Percentiles rank a stretch among this genome's conserved stretches.
These are phyloP conservation scores for Embidobia sp. DNA, from an alignment of 2,888 invertebrate species.

Conservation along the genomic window DNA sequence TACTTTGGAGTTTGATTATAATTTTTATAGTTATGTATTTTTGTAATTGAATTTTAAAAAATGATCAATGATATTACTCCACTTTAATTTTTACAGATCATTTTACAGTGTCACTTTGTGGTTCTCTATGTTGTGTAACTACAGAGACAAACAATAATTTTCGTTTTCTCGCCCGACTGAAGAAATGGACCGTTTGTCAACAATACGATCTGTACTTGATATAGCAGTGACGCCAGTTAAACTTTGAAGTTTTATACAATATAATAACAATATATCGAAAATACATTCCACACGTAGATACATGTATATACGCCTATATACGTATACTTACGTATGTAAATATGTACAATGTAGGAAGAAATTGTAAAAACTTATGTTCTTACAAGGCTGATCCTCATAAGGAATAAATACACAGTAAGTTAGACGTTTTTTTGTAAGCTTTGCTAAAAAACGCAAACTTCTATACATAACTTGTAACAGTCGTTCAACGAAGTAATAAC, in stretches of 20 bases:
- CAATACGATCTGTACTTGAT: conserved; percentile 32
- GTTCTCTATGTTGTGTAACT: too few relatives aligned
- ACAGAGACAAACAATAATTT: conserved; percentile 17
- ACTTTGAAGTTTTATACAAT: conserved; percentile 62
- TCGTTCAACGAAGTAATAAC: too few relatives aligned
- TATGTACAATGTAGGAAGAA: conserved; percentile 56
- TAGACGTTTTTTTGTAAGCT: too few relatives aligned
- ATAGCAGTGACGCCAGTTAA: conserved; percentile 45
- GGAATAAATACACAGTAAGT: conserved; percentile 18
- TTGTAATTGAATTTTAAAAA: too few relatives aligned
- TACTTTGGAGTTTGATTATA: too few relatives aligned
- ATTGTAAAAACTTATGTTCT: conserved; percentile 38
- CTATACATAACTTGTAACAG: too few relatives aligned
- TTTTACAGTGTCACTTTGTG: too few relatives aligned
- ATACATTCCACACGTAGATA: conserved; percentile 49
- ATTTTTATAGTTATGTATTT: too few relatives aligned
- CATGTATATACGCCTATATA: conserved; percentile 37
- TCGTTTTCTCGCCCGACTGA: conserved; percentile 10
- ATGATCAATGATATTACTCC: too few relatives aligned
- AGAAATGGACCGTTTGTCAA: conserved; percentile 24
- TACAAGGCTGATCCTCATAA: conserved; percentile 3
- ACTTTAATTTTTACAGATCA: too few relatives aligned
- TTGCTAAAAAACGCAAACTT: too few relatives aligned
- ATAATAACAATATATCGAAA: conserved; percentile 65
- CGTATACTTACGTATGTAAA: conserved; percentile 41